Evolutionary conservation across 2,888 invertebrate genomes (phyloP), one percentile per base, ranked within the genome.

Genomic region (Stegophylla sp.): DNA sequence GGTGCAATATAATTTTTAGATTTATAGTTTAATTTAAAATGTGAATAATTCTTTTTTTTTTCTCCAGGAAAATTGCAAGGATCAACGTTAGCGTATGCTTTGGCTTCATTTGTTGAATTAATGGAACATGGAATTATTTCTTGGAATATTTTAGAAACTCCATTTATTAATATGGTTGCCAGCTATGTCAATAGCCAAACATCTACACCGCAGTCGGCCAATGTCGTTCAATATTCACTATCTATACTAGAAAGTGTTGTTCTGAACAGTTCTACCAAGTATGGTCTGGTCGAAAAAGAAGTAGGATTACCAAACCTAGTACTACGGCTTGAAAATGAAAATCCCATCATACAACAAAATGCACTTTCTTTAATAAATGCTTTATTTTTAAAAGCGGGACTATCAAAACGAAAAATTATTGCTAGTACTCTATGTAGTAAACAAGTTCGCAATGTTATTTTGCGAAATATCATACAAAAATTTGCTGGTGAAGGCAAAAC

Each of bases 101-200:
- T 97, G 34, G 89, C 92, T 75, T 94, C 96, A 0, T 97, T 97
- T 88, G 94, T 96, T 0, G 95, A 96, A 85, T 88, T 97, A 28
- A 97, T 97, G 97, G 97, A 97, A 85, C 97, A 97, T 86, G 94
- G 94, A 9, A 93, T 94, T 75, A 94, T 96, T 45, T 94, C 94
- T 0, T 97, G 97, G 97, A 96, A 96, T 86, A 92, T 95, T 83
- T 88, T 97, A 5, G 95, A 95, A 86, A 91, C 91, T 41, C 92
- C 92, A 63, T 97, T 97, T 86, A 95, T 97, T 74, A 92, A 91
- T 84, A 92, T 93, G 87, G 93, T 97, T 83, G 94, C 94, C 26
- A 90, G 91, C 86, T 92, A 92, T 85, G 91, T 93, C 0, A 93
- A 91, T 85, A 91, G 90, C 85, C 91, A 91, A 85, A 86, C 90